A percentile compares a stretch with the other conserved stretches of the same genome.
Evolutionary conservation across 2,797 vertebrate genomes (phyloP).

Genomic region (Sphenopsis melanotis): DNA sequence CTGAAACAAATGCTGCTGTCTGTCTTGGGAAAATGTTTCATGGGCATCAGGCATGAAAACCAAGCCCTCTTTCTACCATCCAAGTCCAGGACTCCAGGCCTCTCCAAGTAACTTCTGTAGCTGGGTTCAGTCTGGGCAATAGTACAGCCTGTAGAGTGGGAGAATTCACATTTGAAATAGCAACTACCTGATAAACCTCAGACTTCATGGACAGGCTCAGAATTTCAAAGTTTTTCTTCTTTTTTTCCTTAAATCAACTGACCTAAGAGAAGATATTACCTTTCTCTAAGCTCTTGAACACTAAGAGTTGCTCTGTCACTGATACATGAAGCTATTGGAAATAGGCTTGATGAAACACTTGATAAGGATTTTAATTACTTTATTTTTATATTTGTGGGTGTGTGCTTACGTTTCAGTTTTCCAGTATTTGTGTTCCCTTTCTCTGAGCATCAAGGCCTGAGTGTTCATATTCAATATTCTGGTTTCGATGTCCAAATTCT

Average conservation of each 20-base stretch:
- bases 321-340: not conserved
- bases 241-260: not conserved
- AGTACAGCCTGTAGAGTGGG: not conserved
- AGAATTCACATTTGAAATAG: not conserved
- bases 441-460: not conserved
- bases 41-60: not conserved
- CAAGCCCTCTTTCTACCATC: not conserved
- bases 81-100: not conserved
- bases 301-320: not conserved
- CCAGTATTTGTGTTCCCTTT: not conserved
- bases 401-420: not conserved
- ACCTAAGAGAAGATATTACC: not conserved
- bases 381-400: not conserved
- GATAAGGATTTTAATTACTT: not conserved
- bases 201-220: not conserved
- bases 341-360: accelerated
- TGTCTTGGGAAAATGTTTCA: not conserved
- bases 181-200: not conserved
- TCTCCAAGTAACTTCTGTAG: not conserved
- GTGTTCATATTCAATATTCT: not conserved
- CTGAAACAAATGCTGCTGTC: not conserved
- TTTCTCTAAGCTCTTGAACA: not conserved
- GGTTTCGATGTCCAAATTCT: not conserved
- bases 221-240: not conserved
- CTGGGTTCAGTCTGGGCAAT: not conserved